A percentile compares a stretch with the other conserved stretches of the same genome.
Evolutionary conservation across 2,797 vertebrate species (phyloP).

Genomic region (Artibeus jamaicensis): DNA sequence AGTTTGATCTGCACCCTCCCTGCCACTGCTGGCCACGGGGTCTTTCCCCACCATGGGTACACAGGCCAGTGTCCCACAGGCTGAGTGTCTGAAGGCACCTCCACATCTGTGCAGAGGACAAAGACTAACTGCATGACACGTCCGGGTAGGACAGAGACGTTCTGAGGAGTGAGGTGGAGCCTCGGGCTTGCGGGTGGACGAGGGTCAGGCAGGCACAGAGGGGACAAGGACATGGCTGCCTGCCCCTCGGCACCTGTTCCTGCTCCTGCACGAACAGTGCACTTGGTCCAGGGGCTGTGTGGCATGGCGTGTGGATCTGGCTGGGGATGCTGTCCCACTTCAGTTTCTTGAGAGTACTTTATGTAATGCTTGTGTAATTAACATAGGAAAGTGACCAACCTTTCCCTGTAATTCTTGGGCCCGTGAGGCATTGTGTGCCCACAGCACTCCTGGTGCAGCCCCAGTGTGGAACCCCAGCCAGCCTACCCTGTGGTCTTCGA

Average conservation of each 20-base stretch:
- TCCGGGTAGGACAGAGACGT: neutral
- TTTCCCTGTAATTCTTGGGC: neutral
- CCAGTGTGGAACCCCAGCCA: neutral
- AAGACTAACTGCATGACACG: neutral
- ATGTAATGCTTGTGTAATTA: neutral
- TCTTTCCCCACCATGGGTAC: neutral
- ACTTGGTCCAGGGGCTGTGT: rapidly evolving
- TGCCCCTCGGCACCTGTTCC: neutral
- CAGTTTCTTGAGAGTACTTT: neutral
- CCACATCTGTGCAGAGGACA: neutral
- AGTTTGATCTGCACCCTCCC: neutral
- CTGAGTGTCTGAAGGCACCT: neutral
- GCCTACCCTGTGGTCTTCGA: neutral
- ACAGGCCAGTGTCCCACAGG: neutral
- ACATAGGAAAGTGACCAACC: neutral
- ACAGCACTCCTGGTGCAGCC: neutral
- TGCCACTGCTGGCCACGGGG: rapidly evolving
- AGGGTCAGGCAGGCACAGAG: neutral
- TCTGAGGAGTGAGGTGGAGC: neutral
- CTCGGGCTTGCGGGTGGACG: rapidly evolving
- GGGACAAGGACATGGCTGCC: neutral
- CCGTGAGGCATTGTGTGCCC: rapidly evolving
- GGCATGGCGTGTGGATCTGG: no score
- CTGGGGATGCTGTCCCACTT: neutral
- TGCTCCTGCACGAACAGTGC: neutral